Evolutionary conservation across 2,113 vertebrate species (phyloP).

Genomic region (Saccopteryx bilineata): DNA sequence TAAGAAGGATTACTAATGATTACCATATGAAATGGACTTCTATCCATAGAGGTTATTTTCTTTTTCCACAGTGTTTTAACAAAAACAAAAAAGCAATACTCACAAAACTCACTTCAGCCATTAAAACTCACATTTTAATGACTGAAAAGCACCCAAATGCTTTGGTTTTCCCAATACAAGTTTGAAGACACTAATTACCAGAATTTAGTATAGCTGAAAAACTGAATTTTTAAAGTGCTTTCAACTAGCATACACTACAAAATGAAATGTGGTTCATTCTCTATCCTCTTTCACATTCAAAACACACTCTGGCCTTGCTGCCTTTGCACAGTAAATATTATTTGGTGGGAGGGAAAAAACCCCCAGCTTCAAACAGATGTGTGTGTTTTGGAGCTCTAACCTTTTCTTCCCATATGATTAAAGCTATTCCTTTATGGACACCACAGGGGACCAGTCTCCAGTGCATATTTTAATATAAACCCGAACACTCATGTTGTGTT

Average conservation of each 20-base stretch:
- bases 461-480: conserved; percentile 94
- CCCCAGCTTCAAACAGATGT: conserved; percentile 92
- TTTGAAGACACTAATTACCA: conserved; percentile 80
- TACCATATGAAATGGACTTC: background rate
- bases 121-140: conserved; percentile 58
- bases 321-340: conserved; percentile 92
- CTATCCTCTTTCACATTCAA: conserved; percentile 90
- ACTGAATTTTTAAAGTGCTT: conserved; percentile 80
- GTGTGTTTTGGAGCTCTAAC: conserved; percentile 93
- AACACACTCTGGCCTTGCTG: conserved; percentile 91
- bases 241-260: conserved; percentile 79
- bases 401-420: conserved; percentile 94
- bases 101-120: conserved; percentile 5
- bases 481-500: conserved; percentile 93
- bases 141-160: conserved; percentile 59
- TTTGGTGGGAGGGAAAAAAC: conserved; percentile 88
- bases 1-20: conserved; percentile 67
- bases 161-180: conserved; percentile 60
- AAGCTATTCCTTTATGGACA: conserved; percentile 93
- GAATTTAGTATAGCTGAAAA: conserved; percentile 66
- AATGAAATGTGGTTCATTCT: conserved; percentile 83
- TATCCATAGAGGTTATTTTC: conserved; percentile 40
- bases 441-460: conserved; percentile 93
- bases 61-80: conserved; percentile 67
- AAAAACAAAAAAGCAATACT: conserved; percentile 17